Base-by-base conservation (phyloP, 2,113 vertebrate species). In the Pomatostomus ruficeps region DNA sequence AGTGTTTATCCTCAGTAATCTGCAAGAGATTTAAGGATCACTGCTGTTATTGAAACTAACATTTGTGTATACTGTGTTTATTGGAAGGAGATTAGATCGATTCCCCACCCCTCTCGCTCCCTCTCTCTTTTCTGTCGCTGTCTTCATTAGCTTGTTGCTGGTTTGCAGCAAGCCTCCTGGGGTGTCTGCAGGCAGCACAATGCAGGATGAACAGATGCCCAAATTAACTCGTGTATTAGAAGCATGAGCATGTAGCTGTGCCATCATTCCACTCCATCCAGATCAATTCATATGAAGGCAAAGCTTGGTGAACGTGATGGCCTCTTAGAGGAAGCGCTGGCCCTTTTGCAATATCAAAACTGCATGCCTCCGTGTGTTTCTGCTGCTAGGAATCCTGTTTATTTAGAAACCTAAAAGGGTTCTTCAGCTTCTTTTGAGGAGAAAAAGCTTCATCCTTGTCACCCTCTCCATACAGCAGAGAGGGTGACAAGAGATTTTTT, bases 131-230 rank as follows among this genome's bases (percentile, higher is more conserved):
- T 91, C 58, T 83, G 46, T 73, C 4, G 4, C 58, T 11, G 45
- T 54, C 65, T 96, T 93, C 59, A 89, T 89, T 90, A 91, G 58
- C 63, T 88, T 58, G 78, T 11, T 85, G 92, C 49, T 62, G n/a
- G 71, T 70, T 90, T 85, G 46, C 85, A 90, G 85, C 74, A 80
- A 82, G 24, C 82, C 94, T 93, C 46, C 90, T 80, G 54, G 90
- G 71, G 29, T 73, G 26, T 74, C 89, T 95, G 76, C 49, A 42
- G 95, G 94, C 94, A 90, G 71, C 85, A 61, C 66, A 85, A 7
- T 58, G 63, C 92, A 91, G 96, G 90, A 93, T 66, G 79, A 90
- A 25, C 62, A 88, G 95, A 95, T 73, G 92, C 63, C 74, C 0
- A 0, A 88, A 79, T 95, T 83, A 90, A 82, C 49, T 71, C 0